These are phyloP conservation scores for Macrosteles quadrilineatus DNA, from an alignment of 1,140 invertebrate species.

Conservation along the genomic window DNA sequence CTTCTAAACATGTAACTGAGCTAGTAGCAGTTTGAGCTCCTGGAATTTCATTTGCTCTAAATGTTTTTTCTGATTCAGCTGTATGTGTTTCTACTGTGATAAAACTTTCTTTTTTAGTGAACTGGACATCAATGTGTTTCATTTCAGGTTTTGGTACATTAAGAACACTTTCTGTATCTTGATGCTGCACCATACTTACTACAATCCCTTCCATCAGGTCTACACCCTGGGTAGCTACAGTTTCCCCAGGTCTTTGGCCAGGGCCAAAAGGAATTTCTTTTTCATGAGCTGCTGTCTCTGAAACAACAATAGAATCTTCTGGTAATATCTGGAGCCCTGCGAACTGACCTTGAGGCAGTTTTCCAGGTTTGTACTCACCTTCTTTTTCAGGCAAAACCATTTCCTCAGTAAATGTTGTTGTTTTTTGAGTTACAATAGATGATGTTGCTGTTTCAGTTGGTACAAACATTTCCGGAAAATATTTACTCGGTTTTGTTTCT, in stretches of 20 bases:
- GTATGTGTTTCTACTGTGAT: constrained; percentile 58
- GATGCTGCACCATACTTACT: constrained; percentile 58
- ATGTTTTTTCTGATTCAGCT: constrained; percentile 61
- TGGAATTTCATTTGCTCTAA: constrained; percentile 50
- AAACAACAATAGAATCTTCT: constrained; percentile 62
- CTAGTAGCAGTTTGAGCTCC: constrained; percentile 54
- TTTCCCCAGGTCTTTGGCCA: constrained; percentile 52
- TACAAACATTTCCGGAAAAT: constrained; percentile 76
- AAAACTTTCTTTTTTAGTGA: constrained; percentile 60
- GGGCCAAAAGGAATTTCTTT: constrained; percentile 59
- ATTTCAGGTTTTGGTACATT: constrained; percentile 50
- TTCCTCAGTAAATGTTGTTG: constrained; percentile 60
- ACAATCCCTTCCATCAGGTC: constrained; percentile 60
- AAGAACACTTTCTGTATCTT: constrained; percentile 61
- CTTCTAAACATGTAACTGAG: constrained; percentile 56
- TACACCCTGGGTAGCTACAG: constrained; percentile 57
- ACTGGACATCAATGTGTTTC: constrained; percentile 57
- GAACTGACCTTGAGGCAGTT: constrained; percentile 59
- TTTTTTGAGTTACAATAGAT: constrained; percentile 63
- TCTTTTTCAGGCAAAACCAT: constrained; percentile 65
- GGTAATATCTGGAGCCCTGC: constrained; percentile 60
- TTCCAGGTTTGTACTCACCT: constrained; percentile 57
- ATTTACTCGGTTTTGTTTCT: constrained; percentile 73
- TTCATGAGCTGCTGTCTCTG: constrained; percentile 60
- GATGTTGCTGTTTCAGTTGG: constrained; percentile 70